Evolutionary conservation across 2,113 vertebrate genomes (phyloP), one percentile per base, ranked within the genome.

Genomic region (Poeciliopsis turrubarensis): DNA sequence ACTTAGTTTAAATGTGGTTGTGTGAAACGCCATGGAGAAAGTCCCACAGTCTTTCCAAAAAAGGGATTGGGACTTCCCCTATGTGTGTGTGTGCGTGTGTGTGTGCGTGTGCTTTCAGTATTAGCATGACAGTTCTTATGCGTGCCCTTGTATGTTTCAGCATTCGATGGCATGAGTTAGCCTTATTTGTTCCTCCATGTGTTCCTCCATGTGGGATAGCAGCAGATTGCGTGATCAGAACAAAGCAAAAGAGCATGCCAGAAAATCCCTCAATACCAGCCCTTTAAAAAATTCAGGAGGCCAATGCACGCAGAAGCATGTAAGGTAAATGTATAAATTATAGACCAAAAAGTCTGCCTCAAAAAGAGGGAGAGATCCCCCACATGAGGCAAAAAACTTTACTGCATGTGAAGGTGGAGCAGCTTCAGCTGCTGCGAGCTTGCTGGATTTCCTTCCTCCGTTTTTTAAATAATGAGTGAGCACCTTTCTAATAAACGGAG

Each of bases 261-360:
- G 93, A 95, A 91, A 95, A 94, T 96, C 95, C 95, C 96, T 95
- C 94, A 96, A 94, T 96, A 91, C 95, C 93, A 89, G 91, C 90
- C 83, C 94, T 95, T 95, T 96, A 96, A 97, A 92, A 97, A 95
- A 97, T 97, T 95, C 94, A 97, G 92, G 91, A 96, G 95, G 92
- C 84, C 87, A 71, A 91, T 57, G 92, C 96, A 96, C 93, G 95
- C 94, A 96, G 93, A 90, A 94, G 95, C 92, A 91, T 92, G 86
- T 88, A 88, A 93, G 91, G 92, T 92, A 93, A 93, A 93, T 85
- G 91, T 92, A 94, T 91, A 93, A 92, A 91, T 95, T 94, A 95
- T 93, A 89, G 91, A 92, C 83, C 72, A 93, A 73, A 93, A 92
- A 92, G 88, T 91, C 81, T 88, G 78, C 88, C 85, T 83, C 79